These are phyloP conservation scores for Zaprionus gabonicus DNA, from an alignment of 1,140 invertebrate species.

Conservation along the genomic window DNA sequence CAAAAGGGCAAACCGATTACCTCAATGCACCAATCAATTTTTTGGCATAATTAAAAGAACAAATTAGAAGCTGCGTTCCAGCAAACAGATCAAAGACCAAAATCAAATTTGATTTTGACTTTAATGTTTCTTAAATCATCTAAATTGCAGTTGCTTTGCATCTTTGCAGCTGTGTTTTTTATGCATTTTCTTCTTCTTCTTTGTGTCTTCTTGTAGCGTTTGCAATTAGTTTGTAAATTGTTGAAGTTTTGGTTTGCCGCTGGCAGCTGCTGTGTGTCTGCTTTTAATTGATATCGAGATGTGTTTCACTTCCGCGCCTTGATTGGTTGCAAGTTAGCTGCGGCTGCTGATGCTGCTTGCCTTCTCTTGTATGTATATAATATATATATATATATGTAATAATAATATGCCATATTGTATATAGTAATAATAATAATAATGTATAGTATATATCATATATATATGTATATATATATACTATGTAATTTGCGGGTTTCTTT, in stretches of 20 bases:
- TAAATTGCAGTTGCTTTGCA: conserved; percentile 34
- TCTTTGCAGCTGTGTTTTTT: neutral
- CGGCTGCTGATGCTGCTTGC: conserved; percentile 29
- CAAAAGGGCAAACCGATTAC: conserved; percentile 69
- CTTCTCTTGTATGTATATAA: conserved; percentile 43
- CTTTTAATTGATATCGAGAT: conserved; percentile 69
- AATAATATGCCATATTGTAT: conserved; percentile 78
- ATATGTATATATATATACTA: conserved; percentile 65
- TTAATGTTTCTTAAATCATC: conserved; percentile 23
- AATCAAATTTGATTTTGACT: conserved; percentile 3
- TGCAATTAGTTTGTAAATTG: conserved; percentile 45
- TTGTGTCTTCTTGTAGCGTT: conserved; percentile 4
- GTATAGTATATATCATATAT: conserved; percentile 47
- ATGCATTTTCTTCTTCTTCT: neutral
- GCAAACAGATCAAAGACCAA: neutral
- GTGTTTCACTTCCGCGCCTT: conserved; percentile 16
- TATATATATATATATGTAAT: conserved; percentile 61
- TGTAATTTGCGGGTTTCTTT: conserved; percentile 65
- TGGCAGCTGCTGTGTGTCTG: conserved; percentile 62
- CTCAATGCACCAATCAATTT: conserved; percentile 54
- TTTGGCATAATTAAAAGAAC: conserved; percentile 42
- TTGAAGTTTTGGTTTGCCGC: conserved; percentile 64
- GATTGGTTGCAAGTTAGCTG: conserved; percentile 26
- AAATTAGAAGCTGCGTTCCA: conserved; percentile 35
- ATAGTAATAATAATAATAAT: conserved; percentile 74